Evolutionary conservation across 2,888 invertebrate species (phyloP).

Genomic region (Ceraclea dissimilis): DNA sequence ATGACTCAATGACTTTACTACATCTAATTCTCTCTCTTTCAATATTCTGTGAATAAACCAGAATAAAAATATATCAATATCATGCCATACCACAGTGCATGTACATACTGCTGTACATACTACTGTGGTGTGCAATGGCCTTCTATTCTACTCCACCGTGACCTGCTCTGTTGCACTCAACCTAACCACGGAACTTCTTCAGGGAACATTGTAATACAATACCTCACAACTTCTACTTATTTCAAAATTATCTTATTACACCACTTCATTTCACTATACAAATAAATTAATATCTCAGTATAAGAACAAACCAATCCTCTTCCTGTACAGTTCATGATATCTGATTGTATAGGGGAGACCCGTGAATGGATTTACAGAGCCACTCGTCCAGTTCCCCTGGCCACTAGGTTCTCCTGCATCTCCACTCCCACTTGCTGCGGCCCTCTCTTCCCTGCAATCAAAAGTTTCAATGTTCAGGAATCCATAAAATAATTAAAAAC

Average conservation of each 20-base stretch:
- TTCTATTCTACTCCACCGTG: too few species aligned
- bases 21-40: not conserved
- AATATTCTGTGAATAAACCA: constrained; percentile 1
- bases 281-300: not conserved
- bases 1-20: not conserved
- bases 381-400: constrained; percentile 39
- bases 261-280: too few species aligned
- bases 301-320: constrained; percentile 56
- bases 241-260: too few species aligned
- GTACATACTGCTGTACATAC: too few species aligned
- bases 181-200: too few species aligned
- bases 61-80: not conserved
- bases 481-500: not conserved
- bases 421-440: constrained; percentile 31
- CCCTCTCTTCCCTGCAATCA: constrained; percentile 50
- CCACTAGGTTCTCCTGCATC: constrained; percentile 37
- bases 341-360: constrained; percentile 78
- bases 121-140: too few species aligned
- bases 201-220: not conserved
- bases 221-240: too few species aligned
- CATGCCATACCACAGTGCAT: too few species aligned
- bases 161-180: too few species aligned
- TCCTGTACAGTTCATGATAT: constrained; percentile 82
- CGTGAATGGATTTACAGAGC: constrained; percentile 70
- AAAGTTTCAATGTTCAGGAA: not conserved